A percentile compares a stretch with the other conserved stretches of the same genome.
Conservation (phyloP, 2,113 vertebrate species). For the Burhinus oedicnemus region DNA sequence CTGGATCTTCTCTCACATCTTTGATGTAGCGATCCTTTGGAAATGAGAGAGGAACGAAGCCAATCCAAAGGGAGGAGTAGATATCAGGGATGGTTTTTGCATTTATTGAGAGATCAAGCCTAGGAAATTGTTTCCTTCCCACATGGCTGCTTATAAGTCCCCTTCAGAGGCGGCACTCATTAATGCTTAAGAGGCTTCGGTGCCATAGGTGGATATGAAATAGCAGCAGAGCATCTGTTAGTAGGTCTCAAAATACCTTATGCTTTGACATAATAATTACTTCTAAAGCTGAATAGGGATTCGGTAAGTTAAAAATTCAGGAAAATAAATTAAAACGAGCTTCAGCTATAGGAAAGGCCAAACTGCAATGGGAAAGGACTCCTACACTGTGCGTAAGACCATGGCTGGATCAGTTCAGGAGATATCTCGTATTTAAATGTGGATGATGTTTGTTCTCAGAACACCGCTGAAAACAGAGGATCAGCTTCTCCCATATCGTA, state of each 20-base stretch:
- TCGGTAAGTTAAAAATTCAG: not conserved
- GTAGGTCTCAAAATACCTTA: constrained; percentile 36
- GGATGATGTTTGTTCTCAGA: not conserved
- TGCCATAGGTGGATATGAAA: constrained; percentile 20
- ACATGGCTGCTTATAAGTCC: not conserved
- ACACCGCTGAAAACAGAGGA: not conserved
- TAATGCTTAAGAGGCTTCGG: constrained; percentile 36
- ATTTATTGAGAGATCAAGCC: constrained; percentile 38
- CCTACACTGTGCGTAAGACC: no score
- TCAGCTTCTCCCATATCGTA: not conserved
- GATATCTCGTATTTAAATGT: not conserved
- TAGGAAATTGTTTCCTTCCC: constrained; percentile 52
- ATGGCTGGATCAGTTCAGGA: not conserved
- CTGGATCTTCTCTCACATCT: not conserved
- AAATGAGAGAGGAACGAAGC: not conserved
- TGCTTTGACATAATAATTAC: constrained; percentile 42
- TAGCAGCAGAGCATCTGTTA: constrained; percentile 39
- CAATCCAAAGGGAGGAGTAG: not conserved
- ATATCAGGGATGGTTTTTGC: not conserved
- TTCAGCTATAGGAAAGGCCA: not conserved
- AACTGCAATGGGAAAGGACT: not conserved
- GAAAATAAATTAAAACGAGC: not conserved
- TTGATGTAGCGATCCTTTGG: not conserved
- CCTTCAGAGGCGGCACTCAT: not conserved
- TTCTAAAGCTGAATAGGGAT: constrained; percentile 11